These are phyloP conservation scores for Batillaria attramentaria DNA, from an alignment of 1,140 invertebrate species.

Conservation along the genomic window DNA sequence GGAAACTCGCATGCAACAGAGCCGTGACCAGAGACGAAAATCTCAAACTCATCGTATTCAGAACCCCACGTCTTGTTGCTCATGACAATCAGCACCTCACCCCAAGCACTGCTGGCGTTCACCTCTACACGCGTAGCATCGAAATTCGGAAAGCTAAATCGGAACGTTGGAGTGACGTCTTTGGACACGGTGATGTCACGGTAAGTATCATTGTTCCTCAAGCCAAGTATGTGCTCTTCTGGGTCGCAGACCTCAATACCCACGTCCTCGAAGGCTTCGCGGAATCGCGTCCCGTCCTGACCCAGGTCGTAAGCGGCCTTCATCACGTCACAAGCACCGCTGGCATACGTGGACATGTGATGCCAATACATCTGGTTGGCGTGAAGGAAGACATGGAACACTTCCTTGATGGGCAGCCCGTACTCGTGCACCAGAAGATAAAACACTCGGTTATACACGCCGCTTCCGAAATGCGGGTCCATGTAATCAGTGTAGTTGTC, in stretches of 20 bases:
- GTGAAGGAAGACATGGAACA: slow-evolving; percentile 45
- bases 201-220: slow-evolving; percentile 17
- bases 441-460: slow-evolving; percentile 48
- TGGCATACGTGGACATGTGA: slow-evolving; percentile 34
- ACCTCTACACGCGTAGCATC: background rate
- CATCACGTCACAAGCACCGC: slow-evolving; percentile 50
- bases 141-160: background rate
- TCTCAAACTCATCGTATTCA: background rate
- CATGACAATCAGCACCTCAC: slow-evolving; percentile 5
- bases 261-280: slow-evolving; percentile 33
- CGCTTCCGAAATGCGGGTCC: slow-evolving; percentile 48
- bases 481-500: slow-evolving; percentile 37
- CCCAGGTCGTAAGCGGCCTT: slow-evolving; percentile 54
- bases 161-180: slow-evolving; percentile 19
- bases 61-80: background rate
- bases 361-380: slow-evolving; percentile 58
- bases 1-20: background rate
- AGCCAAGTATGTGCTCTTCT: slow-evolving; percentile 26
- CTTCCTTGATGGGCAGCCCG: slow-evolving; percentile 33
- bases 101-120: slow-evolving; percentile 4
- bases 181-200: slow-evolving; percentile 25
- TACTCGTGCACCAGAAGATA: slow-evolving; percentile 36
- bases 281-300: slow-evolving; percentile 19
- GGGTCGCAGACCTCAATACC: slow-evolving; percentile 44
- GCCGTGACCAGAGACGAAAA: background rate